Percentiles rank a stretch among this genome's conserved stretches.
These are phyloP conservation scores for Stegana nigrithorax DNA, from an alignment of 2,888 invertebrate genomes.

Conservation along the genomic window DNA sequence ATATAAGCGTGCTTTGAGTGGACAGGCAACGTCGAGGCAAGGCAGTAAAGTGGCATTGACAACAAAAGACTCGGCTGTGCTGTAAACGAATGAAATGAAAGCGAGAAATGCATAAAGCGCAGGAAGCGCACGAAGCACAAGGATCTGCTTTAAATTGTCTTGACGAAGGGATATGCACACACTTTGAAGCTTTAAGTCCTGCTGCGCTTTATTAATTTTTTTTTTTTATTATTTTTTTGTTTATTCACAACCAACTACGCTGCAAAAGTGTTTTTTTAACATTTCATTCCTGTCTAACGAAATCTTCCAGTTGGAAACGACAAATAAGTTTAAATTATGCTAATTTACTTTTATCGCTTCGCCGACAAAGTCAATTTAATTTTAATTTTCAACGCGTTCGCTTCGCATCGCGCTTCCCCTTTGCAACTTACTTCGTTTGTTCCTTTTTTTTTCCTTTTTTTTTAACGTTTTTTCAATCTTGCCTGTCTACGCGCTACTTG, in stretches of 20 bases:
- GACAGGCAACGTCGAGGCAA: conserved; percentile 35
- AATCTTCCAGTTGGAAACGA: neutral
- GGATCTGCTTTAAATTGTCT: too few species aligned
- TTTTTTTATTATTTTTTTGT: conserved; percentile 26
- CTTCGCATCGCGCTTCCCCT: conserved; percentile 50
- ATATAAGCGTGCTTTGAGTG: neutral
- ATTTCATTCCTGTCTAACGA: conserved; percentile 31
- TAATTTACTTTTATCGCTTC: conserved; percentile 63
- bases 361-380: conserved; percentile 56
- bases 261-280: neutral
- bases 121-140: neutral
- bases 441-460: neutral
- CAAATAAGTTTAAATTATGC: conserved; percentile 58
- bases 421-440: neutral
- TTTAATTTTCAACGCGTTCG: conserved; percentile 56
- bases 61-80: conserved; percentile 38
- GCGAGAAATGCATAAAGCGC: neutral
- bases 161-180: conserved; percentile 26
- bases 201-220: conserved; percentile 5
- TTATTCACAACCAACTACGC: too few species aligned
- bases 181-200: conserved; percentile 19
- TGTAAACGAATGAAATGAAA: neutral
- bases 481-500: conserved; percentile 7
- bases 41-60: conserved; percentile 51
- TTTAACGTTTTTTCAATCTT: conserved; percentile 25